Base-by-base conservation (phyloP, 35 echinoderm and acorn worm species). In the Ptychodera flava region DNA sequence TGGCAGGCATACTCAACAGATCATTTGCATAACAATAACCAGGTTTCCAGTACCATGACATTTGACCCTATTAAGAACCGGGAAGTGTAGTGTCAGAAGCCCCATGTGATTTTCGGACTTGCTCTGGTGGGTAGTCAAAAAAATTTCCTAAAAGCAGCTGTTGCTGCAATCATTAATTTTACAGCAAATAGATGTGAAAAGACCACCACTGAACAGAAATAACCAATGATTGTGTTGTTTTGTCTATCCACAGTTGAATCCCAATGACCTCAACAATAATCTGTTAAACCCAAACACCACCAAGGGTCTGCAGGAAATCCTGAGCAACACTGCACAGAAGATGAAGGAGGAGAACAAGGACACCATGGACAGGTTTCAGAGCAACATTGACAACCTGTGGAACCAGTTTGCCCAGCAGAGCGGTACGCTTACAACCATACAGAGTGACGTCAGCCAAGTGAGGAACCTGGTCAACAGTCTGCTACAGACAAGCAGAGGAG, bases 261-360 rank as follows among this genome's bases (percentile, higher is more conserved):
- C 82, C 28, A 32, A 33, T 29, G 77, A 84, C 36, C 88, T 90
- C 12, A 90, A 84, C 22, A 84, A 84, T 37, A 90, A 90, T 45
- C 82, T 90, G 29, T 64, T 85, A 75, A 78, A 85, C 35, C 29
- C 35, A 31, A 90, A 90, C 82, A 90, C 88, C 52, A 90, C 88
- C 33, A 78, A 36, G 14, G 87, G 87, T 30, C 80, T 89, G 0
- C 81, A 90, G 77, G n/a, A 10, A 10, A 31, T 82, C n/a, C 34
- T 89, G 31, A 33, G 38, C 0, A 37, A 75, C n/a, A 16, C 80
- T 28, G 28, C 80, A 0, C 12, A 80, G 0, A 14, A 64, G 1
- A 81, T 89, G n/a, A 89, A 89, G 34, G 53, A 75, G 12, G 87
- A 89, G 32, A 89, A 89, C 35, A 31, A 76, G 27, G 45, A 81